Evolutionary conservation across 2,797 vertebrate genomes (phyloP).

Genomic region (Microhierax caerulescens): DNA sequence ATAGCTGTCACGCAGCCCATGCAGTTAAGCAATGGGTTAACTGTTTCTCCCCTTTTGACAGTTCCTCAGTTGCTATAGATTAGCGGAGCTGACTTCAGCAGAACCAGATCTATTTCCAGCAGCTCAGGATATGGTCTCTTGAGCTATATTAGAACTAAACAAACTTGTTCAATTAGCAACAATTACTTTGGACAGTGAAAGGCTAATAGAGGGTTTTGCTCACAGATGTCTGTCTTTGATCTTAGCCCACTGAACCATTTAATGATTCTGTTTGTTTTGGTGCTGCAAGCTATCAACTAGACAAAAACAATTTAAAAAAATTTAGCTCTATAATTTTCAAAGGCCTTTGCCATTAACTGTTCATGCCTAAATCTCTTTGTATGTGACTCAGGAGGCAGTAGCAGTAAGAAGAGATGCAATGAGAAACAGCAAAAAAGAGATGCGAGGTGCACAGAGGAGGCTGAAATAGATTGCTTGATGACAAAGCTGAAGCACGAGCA

Average conservation of each 20-base stretch:
- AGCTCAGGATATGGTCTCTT: slow-evolving; percentile 45
- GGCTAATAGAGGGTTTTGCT: slow-evolving; percentile 45
- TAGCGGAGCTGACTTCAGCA: slow-evolving; percentile 49
- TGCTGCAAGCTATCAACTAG: slow-evolving; percentile 30
- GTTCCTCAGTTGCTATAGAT: slow-evolving; percentile 40
- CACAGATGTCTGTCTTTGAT: slow-evolving; percentile 48
- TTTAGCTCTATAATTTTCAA: slow-evolving; percentile 4
- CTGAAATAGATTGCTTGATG: not conserved
- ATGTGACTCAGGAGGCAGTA: not conserved
- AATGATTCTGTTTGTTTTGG: slow-evolving; percentile 38
- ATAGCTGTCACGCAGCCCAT: not conserved
- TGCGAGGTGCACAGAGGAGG: not conserved
- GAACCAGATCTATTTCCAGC: slow-evolving; percentile 29
- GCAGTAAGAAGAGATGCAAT: not conserved
- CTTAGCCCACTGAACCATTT: slow-evolving; percentile 15
- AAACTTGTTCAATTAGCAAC: slow-evolving; percentile 59
- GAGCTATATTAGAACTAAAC: slow-evolving; percentile 49
- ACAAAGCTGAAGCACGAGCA: slow-evolving; percentile 15
- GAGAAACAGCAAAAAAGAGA: not conserved
- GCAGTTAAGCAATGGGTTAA: slow-evolving; percentile 20
- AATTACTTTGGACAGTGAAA: slow-evolving; percentile 54
- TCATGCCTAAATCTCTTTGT: not conserved
- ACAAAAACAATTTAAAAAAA: not conserved
- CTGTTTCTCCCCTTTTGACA: not conserved
- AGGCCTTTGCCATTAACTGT: not conserved